Base-by-base conservation (phyloP, 2,888 invertebrate species). In the Leptinotarsa haldemani region DNA sequence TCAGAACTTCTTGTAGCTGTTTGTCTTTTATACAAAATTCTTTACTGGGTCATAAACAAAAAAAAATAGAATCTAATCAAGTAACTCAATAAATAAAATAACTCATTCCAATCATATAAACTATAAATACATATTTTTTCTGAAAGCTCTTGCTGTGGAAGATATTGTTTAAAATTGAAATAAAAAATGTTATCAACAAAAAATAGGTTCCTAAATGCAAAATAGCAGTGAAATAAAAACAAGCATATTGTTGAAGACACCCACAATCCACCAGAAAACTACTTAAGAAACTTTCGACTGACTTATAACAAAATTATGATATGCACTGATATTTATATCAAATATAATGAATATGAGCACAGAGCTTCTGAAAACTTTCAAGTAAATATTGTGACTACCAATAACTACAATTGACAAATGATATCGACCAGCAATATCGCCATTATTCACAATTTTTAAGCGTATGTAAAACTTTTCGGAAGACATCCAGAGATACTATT, bases 351-450 rank as follows among this genome's bases (percentile, higher is more conserved):
- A 66, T 18, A 50, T 4, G 16, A 50, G 52, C 65, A 66, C 40
- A 53, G n/a, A 52, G 50, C 25, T 5, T 25, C 16, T 66, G 40
- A 66, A 66, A 30, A 50, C 15, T 47, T n/a, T 7, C 7, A 20
- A 15, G 20, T 47, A 48, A 50, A 65, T 3, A n/a, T 22, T n/a
- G 18, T 61, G 4, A 61, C 15, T n/a, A 22, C 1, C 40, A 61
- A 30, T 30, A 9, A 61, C 40, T 30, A 61, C 25, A 61, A 30
- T 61, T 61, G 7, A 61, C 56, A n/a, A 40, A 5, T 25, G n/a
- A n/a, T 61, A 61, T 61, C 61, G 61, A 61, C 61, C 61, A 61
- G 61, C 61, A 30, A 61, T 40, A 61, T 61, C 40, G 16, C 7
- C 5, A 61, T 25, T 61, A 61, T 61, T n/a, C 16, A 61, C n/a